Base-by-base conservation (phyloP, 2,888 invertebrate species). In the Xanthia togata region DNA sequence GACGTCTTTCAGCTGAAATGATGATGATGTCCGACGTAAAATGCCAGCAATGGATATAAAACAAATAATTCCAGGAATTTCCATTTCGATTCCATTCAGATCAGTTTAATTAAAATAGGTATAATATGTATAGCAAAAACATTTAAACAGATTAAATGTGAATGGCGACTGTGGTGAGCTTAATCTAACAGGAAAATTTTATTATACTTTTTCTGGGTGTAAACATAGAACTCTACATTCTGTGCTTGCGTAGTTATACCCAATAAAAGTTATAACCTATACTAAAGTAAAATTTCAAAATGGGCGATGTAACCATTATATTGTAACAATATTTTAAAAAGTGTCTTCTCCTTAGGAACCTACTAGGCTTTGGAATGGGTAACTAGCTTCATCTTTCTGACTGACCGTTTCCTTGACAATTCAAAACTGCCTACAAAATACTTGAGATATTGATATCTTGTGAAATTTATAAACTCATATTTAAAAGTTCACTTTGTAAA, bases 101-200 rank as follows among this genome's bases (percentile, higher is more conserved):
- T 17, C 17, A 47, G 17, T 47, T 17, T 1, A 47, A 47, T 47
- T 47, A 47, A 17, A 65, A 65, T 31, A 47, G 4, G 31, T 31
- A 5, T 35, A 17, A 5, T 14, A 20, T 35, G 4, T 31, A 4
- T 35, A 26, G 8, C 14, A 47, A 23, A 69, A 35, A 14, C 44
- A 31, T 35, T 68, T 44, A 9, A 35, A 38, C 17, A 76, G 17
- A 23, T 75, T 12, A 8, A 8, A 47, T 44, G 26, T 31, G 23
- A 20, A 44, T 70, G 14, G 26, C 26, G 11, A 38, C 17, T 73
- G 50, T 65, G 31, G 53, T 60, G 44, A 65, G 53, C 81, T 53
- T 73, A 74, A 78, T 78, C 81, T 60, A 81, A 81, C 74, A 81
- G 78, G 81, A 78, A 78, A 78, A 73, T 63, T 14, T 41, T 26